A percentile compares a stretch with the other conserved stretches of the same genome.
These are phyloP conservation scores for Bostrychus sinensis DNA, from an alignment of 2,113 vertebrate genomes.

Conservation along the genomic window DNA sequence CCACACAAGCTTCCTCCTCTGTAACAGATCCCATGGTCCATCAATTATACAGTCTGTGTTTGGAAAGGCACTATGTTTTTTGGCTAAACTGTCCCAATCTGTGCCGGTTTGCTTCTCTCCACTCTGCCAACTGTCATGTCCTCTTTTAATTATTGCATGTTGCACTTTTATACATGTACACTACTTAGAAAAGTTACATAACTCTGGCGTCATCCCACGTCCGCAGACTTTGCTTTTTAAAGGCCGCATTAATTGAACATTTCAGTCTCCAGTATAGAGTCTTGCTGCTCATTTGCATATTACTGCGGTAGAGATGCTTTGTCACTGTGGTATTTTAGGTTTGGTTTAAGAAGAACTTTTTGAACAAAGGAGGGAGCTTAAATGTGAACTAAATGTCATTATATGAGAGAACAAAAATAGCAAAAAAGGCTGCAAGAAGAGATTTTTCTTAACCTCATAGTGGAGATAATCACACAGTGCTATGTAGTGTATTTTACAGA, in stretches of 20 bases:
- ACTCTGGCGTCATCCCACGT: constrained; percentile 2
- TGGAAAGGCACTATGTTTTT: background rate
- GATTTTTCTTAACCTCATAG: background rate
- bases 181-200: background rate
- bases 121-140: background rate
- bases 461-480: too few relatives aligned
- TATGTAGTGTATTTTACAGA: too few relatives aligned
- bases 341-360: constrained; percentile 1
- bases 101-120: background rate
- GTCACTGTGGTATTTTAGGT: constrained; percentile 1
- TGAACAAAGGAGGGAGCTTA: background rate
- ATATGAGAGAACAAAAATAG: background rate
- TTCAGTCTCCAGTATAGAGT: background rate
- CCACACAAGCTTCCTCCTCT: too few relatives aligned
- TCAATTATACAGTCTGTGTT: too few relatives aligned
- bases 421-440: background rate
- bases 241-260: constrained; percentile 4
- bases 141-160: constrained; percentile 3
- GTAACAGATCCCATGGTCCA: too few relatives aligned
- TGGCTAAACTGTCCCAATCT: background rate
- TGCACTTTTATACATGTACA: background rate
- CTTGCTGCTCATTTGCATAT: constrained; percentile 1
- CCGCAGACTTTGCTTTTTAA: constrained; percentile 1
- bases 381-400: constrained; percentile 5
- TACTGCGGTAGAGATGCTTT: background rate